Percentiles rank a stretch among this genome's conserved stretches.
phyloP scores from a whole-genome alignment of 2,888 invertebrate genomes.

The Tyria jacobaeae region DNA sequence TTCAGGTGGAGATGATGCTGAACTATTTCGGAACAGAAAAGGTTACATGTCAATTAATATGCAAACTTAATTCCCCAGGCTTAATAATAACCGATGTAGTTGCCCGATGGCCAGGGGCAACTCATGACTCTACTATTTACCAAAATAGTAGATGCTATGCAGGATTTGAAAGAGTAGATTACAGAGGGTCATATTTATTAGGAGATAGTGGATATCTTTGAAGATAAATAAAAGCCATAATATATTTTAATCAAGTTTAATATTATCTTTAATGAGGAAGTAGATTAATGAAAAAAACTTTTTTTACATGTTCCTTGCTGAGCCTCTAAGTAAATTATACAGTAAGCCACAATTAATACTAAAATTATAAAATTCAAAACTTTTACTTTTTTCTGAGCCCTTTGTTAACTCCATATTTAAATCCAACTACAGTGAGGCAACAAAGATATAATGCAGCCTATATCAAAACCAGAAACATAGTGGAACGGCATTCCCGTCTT shows the following conservation, averaged over 20 bases:
- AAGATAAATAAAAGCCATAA: background rate
- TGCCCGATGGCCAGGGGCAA: background rate
- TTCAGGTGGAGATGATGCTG: slow-evolving; percentile 4
- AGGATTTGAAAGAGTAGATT: background rate
- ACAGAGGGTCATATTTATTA: slow-evolving; percentile 5
- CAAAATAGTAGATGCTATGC: background rate
- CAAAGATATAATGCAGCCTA: background rate
- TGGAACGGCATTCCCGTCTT: background rate
- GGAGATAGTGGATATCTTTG: background rate
- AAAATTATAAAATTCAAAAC: background rate
- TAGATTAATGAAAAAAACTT: no score
- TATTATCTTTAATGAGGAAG: no score
- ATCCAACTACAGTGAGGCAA: background rate
- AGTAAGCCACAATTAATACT: slow-evolving; percentile 2
- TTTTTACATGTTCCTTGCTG: background rate
- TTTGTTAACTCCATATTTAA: background rate
- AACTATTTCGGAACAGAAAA: background rate
- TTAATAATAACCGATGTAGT: background rate
- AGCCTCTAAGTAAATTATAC: background rate
- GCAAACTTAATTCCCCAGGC: background rate
- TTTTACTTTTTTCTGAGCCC: background rate
- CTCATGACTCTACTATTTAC: slow-evolving; percentile 3
- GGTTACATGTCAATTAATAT: slow-evolving; percentile 3
- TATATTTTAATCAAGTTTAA: no score
- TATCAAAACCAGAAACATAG: background rate